Evolutionary conservation across 2,113 vertebrate species (phyloP).

Genomic region (Tinamus guttatus): DNA sequence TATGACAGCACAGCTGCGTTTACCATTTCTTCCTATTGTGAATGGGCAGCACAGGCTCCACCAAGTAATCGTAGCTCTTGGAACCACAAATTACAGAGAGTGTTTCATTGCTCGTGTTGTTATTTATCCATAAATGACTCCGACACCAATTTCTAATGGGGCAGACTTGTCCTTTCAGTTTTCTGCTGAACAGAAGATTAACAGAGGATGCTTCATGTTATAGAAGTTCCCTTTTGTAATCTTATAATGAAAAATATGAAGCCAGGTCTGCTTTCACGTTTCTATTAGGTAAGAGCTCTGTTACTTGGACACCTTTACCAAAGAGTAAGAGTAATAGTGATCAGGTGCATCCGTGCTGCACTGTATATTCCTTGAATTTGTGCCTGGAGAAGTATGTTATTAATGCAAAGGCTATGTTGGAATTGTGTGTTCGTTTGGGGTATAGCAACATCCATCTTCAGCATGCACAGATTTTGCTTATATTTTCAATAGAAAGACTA

Average conservation of each 20-base stretch:
- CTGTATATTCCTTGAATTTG: not conserved
- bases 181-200: not conserved
- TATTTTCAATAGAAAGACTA: not conserved
- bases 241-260: not conserved
- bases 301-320: not conserved
- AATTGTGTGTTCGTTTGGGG: not conserved
- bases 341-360: not conserved
- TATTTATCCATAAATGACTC: not conserved
- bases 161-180: accelerated
- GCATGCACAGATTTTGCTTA: not conserved
- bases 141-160: not conserved
- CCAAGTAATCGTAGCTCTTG: not conserved
- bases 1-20: conserved; percentile 52
- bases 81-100: not conserved
- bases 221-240: not conserved
- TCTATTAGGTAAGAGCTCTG: not conserved
- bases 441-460: not conserved
- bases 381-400: not conserved
- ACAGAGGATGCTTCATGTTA: not conserved
- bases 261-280: not conserved
- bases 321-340: not conserved
- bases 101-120: not conserved
- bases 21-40: not conserved
- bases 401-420: not conserved
- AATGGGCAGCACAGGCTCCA: not conserved